Evolutionary conservation across 37 sponge, comb jelly and placozoan species (phyloP), one percentile per base, ranked within the genome.

Genomic region (Ephydatia muelleri): DNA sequence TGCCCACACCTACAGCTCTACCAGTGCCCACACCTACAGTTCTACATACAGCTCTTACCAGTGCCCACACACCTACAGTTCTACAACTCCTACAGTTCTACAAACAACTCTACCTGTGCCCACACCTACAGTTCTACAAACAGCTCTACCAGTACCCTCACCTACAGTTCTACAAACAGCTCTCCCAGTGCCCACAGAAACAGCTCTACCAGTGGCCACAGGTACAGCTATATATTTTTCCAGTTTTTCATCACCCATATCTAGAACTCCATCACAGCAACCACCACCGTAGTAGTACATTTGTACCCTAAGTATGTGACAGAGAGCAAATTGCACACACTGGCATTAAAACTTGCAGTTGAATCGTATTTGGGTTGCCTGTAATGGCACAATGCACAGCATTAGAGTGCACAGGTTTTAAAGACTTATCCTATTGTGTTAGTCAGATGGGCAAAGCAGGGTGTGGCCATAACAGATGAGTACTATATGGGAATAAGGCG

Each of bases 1-100:
- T 57, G 57, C 57, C 57, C 57, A 57, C 57, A 57, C 57, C 57
- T 57, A 57, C 57, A 57, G 57, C 57, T 57, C 57, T 57, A 57
- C 57, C 57, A 57, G 57, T 57, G 57, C 9, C 57, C 57, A 57
- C 57, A 57, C 57, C 57, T 57, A 57, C 57, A 57, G 57, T 21
- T 57, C 57, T 57, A n/a, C n/a, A n/a, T n/a, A n/a, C n/a, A n/a
- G n/a, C n/a, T n/a, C n/a, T n/a, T n/a, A 57, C 57, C 57, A 57
- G 57, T 57, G 57, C 57, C 57, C 57, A 57, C 57, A 57, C 57
- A 57, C 57, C 57, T 57, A 57, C 57, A 57, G 57, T 21, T 57
- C 57, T 57, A 57, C 57, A 14, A 57, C 57, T 19, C 57, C 57
- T 57, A 57, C 57, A n/a, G n/a, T n/a, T n/a, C n/a, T n/a, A n/a